A percentile compares a stretch with the other conserved stretches of the same genome.
These are phyloP conservation scores for Ptychadena robeensis DNA, from an alignment of 2,797 vertebrate species.

Conservation along the genomic window DNA sequence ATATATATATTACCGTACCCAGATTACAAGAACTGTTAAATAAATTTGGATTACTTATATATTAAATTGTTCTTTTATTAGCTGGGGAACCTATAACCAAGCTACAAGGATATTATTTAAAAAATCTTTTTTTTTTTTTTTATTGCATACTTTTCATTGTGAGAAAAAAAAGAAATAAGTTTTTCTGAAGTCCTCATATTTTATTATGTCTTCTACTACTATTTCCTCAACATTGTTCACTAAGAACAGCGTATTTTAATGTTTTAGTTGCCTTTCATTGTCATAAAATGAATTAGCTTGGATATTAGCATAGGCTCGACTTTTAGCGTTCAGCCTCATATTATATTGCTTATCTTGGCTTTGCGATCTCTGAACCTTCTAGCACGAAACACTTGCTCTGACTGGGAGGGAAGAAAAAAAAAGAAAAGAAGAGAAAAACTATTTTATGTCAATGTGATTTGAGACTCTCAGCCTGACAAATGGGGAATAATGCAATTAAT, in stretches of 20 bases:
- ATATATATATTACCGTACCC: too few relatives aligned
- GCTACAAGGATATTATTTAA: background rate
- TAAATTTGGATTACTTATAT: too few relatives aligned
- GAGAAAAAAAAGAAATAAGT: background rate
- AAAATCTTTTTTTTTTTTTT: background rate
- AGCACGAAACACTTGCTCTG: constrained; percentile 31
- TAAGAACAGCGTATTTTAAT: background rate
- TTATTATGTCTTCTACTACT: background rate
- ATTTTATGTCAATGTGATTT: constrained; percentile 54
- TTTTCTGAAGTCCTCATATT: background rate
- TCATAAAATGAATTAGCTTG: constrained; percentile 9
- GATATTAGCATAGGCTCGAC: constrained; percentile 4
- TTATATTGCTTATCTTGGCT: constrained; percentile 54
- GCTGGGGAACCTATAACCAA: too few relatives aligned
- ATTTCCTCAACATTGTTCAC: background rate
- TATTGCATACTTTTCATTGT: background rate
- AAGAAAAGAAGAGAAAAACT: constrained; percentile 34
- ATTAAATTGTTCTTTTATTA: too few relatives aligned
- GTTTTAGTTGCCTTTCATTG: background rate
- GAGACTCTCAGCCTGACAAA: constrained; percentile 46
- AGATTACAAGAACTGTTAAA: too few relatives aligned
- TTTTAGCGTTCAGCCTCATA: background rate
- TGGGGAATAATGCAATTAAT: constrained; percentile 59
- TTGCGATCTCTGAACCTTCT: constrained; percentile 5
- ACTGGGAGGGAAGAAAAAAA: background rate